Evolutionary conservation across 2,888 invertebrate genomes (phyloP).

Genomic region (Byasa hedistus): DNA sequence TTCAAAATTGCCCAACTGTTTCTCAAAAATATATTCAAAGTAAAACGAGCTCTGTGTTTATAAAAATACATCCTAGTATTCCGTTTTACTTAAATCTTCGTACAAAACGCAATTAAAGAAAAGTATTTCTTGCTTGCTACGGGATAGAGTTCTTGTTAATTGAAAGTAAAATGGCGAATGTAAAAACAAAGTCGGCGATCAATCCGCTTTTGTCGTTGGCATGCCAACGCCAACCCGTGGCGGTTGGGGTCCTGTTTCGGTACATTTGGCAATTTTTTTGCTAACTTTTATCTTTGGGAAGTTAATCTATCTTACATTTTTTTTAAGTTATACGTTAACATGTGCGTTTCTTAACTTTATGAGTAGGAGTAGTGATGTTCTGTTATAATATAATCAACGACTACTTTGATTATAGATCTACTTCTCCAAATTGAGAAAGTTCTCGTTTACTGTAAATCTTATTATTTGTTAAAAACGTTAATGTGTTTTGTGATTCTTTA

Average conservation of each 20-base stretch:
- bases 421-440: too few relatives aligned
- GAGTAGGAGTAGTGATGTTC: too few relatives aligned
- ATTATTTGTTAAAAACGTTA: too few relatives aligned
- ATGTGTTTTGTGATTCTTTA: too few relatives aligned
- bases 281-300: conserved; percentile 2
- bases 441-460: too few relatives aligned
- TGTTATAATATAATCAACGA: too few relatives aligned
- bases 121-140: conserved; percentile 2
- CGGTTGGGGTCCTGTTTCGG: conserved; percentile 39
- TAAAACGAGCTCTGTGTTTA: conserved; percentile 14
- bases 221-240: conserved; percentile 34
- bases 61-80: neutral
- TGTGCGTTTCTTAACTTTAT: too few relatives aligned
- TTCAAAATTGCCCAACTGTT: conserved; percentile 29
- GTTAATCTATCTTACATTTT: too few relatives aligned
- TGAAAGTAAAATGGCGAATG: neutral
- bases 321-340: too few relatives aligned
- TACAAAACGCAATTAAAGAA: conserved; percentile 8
- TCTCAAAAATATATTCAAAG: conserved; percentile 39
- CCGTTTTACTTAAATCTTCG: neutral
- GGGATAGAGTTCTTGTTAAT: conserved; percentile 2
- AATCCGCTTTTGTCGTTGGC: conserved; percentile 50
- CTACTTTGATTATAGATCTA: too few relatives aligned
- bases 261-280: conserved; percentile 30
- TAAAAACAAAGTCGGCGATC: conserved; percentile 33